phyloP scores from a whole-genome alignment of 2,888 invertebrate species.

The Linyphia triangularis region DNA sequence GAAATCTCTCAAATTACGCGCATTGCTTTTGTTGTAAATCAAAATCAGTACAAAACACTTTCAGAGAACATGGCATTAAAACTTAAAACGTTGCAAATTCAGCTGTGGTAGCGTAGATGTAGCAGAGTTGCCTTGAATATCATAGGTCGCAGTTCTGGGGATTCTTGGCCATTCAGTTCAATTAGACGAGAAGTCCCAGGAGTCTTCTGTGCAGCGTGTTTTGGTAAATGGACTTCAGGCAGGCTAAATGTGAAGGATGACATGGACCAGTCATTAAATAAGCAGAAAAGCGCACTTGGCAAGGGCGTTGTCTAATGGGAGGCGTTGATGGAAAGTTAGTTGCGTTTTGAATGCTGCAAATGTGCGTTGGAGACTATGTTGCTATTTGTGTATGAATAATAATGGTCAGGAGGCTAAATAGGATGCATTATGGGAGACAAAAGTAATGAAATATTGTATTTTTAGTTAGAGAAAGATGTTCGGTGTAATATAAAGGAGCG shows the following conservation, averaged over 20 bases:
- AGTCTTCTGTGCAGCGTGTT: not conserved
- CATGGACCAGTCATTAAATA: not conserved
- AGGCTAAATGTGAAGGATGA: not conserved
- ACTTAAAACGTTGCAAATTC: no score
- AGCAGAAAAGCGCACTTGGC: not conserved
- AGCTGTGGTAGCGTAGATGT: not conserved
- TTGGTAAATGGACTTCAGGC: not conserved
- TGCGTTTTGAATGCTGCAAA: not conserved
- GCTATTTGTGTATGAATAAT: not conserved
- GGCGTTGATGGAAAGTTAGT: not conserved
- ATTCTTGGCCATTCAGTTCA: not conserved
- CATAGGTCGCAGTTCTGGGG: not conserved
- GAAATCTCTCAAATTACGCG: no score
- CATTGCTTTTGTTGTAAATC: no score
- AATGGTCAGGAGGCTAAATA: no score
- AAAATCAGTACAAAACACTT: no score
- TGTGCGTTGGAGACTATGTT: not conserved
- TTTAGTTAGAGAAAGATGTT: no score
- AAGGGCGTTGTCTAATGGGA: not conserved
- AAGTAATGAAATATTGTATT: no score
- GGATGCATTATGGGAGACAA: no score
- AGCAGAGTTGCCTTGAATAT: no score
- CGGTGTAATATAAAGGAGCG: no score
- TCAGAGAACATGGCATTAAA: no score
- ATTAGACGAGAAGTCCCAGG: not conserved